These are phyloP conservation scores for Pasiphila rectangulata DNA, from an alignment of 2,888 invertebrate species.

Conservation along the genomic window DNA sequence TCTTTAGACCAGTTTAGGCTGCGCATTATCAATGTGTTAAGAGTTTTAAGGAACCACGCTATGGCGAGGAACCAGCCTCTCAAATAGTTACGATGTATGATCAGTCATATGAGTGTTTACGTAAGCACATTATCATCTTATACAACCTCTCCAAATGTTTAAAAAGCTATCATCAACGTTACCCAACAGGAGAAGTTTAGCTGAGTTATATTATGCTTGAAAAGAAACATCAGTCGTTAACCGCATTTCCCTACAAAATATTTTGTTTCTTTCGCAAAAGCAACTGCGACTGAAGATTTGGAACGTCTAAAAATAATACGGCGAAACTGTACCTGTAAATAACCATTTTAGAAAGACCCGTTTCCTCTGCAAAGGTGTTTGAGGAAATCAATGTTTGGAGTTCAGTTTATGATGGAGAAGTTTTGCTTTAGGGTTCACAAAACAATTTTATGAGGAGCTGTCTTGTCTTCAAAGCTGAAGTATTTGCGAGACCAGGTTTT, in stretches of 20 bases:
- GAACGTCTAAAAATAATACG: slow-evolving; percentile 50
- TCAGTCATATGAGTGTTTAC: too few species aligned
- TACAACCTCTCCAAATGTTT: too few species aligned
- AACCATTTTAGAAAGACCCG: slow-evolving; percentile 32
- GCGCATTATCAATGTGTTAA: too few species aligned
- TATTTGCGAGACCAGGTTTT: background rate
- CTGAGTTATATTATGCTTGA: too few species aligned
- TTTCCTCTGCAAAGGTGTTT: background rate
- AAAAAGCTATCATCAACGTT: too few species aligned
- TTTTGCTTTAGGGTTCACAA: slow-evolving; percentile 15
- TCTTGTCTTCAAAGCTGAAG: background rate
- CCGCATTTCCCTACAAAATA: too few species aligned
- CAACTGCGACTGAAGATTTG: slow-evolving; percentile 17
- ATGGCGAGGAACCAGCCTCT: too few species aligned
- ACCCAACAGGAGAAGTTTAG: too few species aligned
- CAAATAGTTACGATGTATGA: too few species aligned
- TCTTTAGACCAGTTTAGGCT: too few species aligned
- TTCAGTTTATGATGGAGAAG: slow-evolving; percentile 42
- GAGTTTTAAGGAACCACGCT: too few species aligned
- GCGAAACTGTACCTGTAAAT: slow-evolving; percentile 33
- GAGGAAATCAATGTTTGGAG: slow-evolving; percentile 23
- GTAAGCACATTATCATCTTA: too few species aligned
- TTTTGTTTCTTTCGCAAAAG: slow-evolving; percentile 14
- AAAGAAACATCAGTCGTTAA: background rate
- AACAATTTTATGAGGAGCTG: background rate